Conservation (phyloP, 2,113 vertebrate genomes). For the Colossoma macropomum region DNA sequence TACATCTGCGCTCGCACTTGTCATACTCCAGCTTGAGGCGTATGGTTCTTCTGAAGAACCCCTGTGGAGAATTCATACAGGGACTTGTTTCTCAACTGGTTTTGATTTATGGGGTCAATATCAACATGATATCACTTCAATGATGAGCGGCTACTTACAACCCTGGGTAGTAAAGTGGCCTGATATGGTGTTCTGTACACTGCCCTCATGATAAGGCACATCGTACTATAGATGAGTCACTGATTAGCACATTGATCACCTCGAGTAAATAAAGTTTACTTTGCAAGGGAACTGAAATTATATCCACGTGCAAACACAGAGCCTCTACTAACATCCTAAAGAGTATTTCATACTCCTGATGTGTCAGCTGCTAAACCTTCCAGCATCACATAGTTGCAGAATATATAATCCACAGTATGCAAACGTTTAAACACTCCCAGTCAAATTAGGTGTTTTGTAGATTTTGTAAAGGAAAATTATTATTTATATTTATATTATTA, state of each 20-base stretch:
- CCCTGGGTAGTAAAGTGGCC: not conserved
- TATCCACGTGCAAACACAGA: conserved; percentile 9
- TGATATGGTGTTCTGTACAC: not conserved
- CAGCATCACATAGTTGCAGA: not conserved
- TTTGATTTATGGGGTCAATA: conserved; percentile 17
- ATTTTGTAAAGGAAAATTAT: no score
- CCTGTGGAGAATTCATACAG: conserved; percentile 71
- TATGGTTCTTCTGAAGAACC: conserved; percentile 95
- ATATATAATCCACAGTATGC: not conserved
- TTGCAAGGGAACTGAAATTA: not conserved
- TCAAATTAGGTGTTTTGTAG: no score
- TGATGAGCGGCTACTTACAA: not conserved
- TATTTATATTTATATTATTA: no score
- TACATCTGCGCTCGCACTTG: conserved; percentile 89
- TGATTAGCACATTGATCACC: conserved; percentile 2
- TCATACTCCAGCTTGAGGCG: conserved; percentile 92
- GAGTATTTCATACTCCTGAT: not conserved
- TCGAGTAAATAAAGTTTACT: not conserved
- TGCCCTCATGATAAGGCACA: conserved; percentile 26
- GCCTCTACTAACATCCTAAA: not conserved
- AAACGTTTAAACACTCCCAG: no score
- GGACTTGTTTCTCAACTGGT: not conserved
- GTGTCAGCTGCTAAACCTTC: not conserved
- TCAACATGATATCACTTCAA: not conserved
- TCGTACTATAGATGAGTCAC: not conserved